Percentiles rank a stretch among this genome's conserved stretches.
Evolutionary conservation across 1,140 invertebrate species (phyloP).

Genomic region (Antheraea mylitta): DNA sequence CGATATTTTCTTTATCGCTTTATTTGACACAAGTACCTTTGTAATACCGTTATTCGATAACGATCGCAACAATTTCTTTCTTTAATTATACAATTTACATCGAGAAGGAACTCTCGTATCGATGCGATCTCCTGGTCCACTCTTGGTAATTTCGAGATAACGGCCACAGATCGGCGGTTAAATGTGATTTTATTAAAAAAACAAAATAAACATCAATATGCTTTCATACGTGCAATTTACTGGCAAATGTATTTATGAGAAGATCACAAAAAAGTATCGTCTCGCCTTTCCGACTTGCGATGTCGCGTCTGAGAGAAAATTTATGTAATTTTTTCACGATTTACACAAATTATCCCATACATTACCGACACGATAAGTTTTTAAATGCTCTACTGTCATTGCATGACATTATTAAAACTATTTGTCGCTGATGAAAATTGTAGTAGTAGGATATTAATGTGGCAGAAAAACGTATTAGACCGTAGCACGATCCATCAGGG

Average conservation of each 20-base stretch:
- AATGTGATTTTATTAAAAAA: slow-evolving; percentile 50
- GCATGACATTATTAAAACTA: slow-evolving; percentile 34
- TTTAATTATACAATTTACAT: slow-evolving; percentile 74
- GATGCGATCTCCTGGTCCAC: slow-evolving; percentile 45
- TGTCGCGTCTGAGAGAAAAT: slow-evolving; percentile 43
- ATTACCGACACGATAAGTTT: slow-evolving; percentile 24
- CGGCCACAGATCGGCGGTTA: slow-evolving; percentile 44
- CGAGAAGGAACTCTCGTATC: slow-evolving; percentile 46
- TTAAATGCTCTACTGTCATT: slow-evolving; percentile 12
- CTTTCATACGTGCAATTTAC: neutral
- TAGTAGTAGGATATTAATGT: slow-evolving; percentile 23
- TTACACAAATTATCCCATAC: slow-evolving; percentile 43
- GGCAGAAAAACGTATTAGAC: slow-evolving; percentile 47
- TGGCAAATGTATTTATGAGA: slow-evolving; percentile 16
- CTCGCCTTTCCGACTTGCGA: neutral
- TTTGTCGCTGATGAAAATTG: slow-evolving; percentile 40
- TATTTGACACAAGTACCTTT: neutral
- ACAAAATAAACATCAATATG: neutral
- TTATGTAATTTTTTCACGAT: slow-evolving; percentile 59
- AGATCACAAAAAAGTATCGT: slow-evolving; percentile 24
- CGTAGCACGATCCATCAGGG: slow-evolving; percentile 65
- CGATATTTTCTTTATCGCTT: neutral
- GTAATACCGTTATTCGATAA: slow-evolving; percentile 19
- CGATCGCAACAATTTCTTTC: slow-evolving; percentile 59
- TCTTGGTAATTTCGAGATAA: slow-evolving; percentile 60